A percentile compares a stretch with the other conserved stretches of the same genome.
Conservation (phyloP, 2,113 vertebrate genomes). For the Eonycteris spelaea region DNA sequence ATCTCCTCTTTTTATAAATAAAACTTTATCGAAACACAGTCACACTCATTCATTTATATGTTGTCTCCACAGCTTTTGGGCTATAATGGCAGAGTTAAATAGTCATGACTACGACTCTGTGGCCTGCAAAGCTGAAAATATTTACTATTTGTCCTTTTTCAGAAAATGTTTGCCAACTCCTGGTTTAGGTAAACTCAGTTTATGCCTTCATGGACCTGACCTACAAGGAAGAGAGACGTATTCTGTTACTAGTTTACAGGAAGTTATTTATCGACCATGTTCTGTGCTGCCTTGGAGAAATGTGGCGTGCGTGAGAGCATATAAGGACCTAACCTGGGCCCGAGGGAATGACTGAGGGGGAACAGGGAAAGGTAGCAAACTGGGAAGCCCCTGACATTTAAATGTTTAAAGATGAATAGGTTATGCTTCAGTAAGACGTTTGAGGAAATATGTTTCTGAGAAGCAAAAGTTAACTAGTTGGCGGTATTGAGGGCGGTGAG, state of each 20-base stretch:
- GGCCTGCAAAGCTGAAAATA: neutral
- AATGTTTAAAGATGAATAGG: neutral
- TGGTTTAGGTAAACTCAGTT: neutral
- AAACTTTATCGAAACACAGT: neutral
- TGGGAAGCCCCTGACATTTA: neutral
- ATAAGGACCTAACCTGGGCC: neutral
- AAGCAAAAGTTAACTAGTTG: neutral
- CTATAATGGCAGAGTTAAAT: neutral
- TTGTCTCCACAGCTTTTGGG: neutral
- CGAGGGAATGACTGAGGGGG: neutral
- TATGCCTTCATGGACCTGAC: neutral
- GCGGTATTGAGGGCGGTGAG: neutral
- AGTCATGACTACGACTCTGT: neutral
- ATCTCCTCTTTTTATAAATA: neutral
- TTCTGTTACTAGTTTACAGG: neutral
- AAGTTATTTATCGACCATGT: neutral
- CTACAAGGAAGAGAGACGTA: neutral
- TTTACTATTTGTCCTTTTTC: neutral
- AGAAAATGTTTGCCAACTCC: neutral
- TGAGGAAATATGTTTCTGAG: neutral
- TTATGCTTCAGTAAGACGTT: neutral
- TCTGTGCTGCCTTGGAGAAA: neutral
- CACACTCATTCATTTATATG: neutral
- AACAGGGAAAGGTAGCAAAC: neutral
- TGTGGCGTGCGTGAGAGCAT: neutral